Evolutionary conservation across 2,888 invertebrate genomes (phyloP).

Genomic region (Apamea anceps): DNA sequence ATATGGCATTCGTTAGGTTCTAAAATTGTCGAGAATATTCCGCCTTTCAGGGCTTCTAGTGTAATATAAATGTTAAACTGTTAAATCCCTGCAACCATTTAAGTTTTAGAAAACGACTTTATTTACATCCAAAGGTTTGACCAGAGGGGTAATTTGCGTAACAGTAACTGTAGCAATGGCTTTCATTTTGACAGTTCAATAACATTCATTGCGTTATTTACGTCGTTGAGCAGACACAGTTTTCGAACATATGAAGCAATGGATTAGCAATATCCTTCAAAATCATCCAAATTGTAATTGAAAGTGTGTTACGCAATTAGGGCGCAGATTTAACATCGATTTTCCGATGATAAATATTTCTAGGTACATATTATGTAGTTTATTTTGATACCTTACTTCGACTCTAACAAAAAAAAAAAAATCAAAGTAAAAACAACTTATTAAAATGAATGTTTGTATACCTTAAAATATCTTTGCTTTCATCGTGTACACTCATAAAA

Average conservation of each 20-base stretch:
- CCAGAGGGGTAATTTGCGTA: neutral
- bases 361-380: neutral
- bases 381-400: neutral
- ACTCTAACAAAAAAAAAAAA: neutral
- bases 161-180: neutral
- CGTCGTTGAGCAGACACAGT: too few relatives aligned
- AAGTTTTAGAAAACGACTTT: neutral
- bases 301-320: too few relatives aligned
- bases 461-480: constrained; percentile 15
- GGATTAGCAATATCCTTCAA: too few relatives aligned
- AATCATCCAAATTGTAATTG: too few relatives aligned
- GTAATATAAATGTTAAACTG: constrained; percentile 47
- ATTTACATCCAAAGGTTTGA: neutral
- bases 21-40: constrained; percentile 45
- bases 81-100: neutral
- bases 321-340: neutral
- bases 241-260: too few relatives aligned
- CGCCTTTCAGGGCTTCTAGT: constrained; percentile 13
- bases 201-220: neutral
- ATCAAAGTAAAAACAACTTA: neutral
- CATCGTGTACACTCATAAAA: constrained; percentile 21
- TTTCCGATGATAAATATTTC: neutral
- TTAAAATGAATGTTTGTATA: neutral
- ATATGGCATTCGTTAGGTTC: constrained; percentile 50
- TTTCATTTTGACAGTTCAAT: neutral